Evolutionary conservation across 1,140 invertebrate species (phyloP).

Genomic region (Solenopsis fugax): DNA sequence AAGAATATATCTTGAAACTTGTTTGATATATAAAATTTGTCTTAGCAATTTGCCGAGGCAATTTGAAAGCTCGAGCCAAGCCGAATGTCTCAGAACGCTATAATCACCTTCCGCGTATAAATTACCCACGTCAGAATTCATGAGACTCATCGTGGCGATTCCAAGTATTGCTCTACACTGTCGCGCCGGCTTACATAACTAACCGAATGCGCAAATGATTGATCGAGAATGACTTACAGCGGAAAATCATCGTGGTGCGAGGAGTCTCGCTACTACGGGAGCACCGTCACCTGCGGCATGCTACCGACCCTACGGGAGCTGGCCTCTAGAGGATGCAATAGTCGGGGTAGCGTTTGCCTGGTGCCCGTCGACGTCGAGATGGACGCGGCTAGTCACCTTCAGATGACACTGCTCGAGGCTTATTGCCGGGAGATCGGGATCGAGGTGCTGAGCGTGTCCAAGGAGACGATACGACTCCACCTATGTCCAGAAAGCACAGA

Average conservation of each 20-base stretch:
- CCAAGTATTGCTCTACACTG: conserved; percentile 42
- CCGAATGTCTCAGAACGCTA: neutral
- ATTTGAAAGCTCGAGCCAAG: neutral
- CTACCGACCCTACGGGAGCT: conserved; percentile 80
- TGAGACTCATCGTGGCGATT: neutral
- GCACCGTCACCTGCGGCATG: conserved; percentile 81
- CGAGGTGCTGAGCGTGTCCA: conserved; percentile 77
- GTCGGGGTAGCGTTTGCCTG: conserved; percentile 77
- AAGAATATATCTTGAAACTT: neutral
- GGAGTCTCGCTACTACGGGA: conserved; percentile 66
- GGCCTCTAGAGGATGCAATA: conserved; percentile 77
- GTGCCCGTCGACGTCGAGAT: conserved; percentile 79
- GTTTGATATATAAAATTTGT: neutral
- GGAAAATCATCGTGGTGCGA: conserved; percentile 65
- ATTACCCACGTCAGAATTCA: neutral
- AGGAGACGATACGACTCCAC: conserved; percentile 73
- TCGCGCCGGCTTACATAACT: conserved; percentile 25
- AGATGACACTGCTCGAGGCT: conserved; percentile 81
- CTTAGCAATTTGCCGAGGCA: neutral
- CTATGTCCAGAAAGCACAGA: conserved; percentile 77
- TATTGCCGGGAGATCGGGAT: conserved; percentile 82
- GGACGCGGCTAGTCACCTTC: conserved; percentile 82
- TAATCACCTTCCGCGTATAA: neutral
- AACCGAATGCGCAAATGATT: neutral
- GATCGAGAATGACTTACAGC: conserved; percentile 57